phyloP scores from a whole-genome alignment of 2,797 vertebrate genomes.

The Lagodon rhomboides region DNA sequence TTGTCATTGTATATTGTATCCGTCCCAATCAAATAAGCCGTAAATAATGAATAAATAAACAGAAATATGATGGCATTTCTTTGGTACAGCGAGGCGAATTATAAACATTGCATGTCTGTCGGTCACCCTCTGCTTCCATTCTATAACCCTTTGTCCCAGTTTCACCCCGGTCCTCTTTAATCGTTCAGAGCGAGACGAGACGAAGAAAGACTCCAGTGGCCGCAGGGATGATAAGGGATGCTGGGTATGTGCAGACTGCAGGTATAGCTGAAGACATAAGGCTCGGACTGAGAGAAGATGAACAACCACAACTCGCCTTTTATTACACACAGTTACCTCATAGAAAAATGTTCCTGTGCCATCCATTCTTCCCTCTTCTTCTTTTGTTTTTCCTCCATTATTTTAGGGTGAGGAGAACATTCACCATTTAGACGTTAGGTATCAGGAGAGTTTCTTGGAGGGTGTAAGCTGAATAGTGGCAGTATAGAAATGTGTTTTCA shows the following conservation, averaged over 20 bases:
- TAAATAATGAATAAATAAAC: too few relatives aligned
- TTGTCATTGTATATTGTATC: too few relatives aligned
- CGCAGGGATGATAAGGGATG: background rate
- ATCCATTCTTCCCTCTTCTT: background rate
- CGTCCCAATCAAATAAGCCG: too few relatives aligned
- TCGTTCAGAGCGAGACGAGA: background rate
- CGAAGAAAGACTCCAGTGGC: constrained; percentile 19
- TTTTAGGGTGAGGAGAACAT: background rate
- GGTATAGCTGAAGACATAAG: constrained; percentile 85
- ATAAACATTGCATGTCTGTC: background rate
- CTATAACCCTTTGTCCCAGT: constrained; percentile 6
- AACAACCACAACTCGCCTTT: background rate
- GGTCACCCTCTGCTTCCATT: background rate
- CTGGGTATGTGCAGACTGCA: constrained; percentile 79
- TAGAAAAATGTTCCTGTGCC: background rate
- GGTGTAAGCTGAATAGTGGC: background rate
- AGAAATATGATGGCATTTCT: background rate
- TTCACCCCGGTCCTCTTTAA: background rate
- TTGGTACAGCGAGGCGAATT: background rate
- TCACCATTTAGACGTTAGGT: background rate
- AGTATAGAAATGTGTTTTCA: background rate
- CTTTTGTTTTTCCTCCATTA: background rate
- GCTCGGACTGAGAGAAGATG: constrained; percentile 23
- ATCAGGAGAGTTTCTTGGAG: background rate
- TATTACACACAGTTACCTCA: background rate